phyloP scores from a whole-genome alignment of 2,797 vertebrate genomes.

The Pseudochirops corinnae region DNA sequence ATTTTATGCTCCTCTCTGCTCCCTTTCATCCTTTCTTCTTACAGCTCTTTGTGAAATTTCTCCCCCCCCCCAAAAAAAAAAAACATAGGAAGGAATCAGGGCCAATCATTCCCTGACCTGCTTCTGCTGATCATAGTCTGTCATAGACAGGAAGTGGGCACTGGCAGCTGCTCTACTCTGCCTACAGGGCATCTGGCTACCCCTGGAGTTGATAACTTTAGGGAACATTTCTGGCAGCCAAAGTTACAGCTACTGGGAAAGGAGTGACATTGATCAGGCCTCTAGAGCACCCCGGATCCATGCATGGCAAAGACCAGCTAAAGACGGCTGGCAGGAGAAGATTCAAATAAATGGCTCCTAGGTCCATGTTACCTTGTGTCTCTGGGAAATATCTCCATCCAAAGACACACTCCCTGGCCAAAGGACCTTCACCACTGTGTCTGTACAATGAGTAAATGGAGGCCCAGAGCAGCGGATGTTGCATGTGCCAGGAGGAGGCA shows the following conservation, averaged over 20 bases:
- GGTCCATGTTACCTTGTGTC: neutral
- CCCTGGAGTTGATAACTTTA: too few relatives aligned
- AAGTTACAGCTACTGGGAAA: neutral
- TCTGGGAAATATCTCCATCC: neutral
- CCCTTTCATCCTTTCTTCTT: constrained; percentile 81
- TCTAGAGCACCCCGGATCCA: neutral
- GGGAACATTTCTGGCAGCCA: too few relatives aligned
- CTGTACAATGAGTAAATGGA: neutral
- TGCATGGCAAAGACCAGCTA: neutral
- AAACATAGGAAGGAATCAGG: constrained; percentile 67
- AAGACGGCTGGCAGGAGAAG: neutral
- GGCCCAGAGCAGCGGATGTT: neutral
- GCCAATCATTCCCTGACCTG: neutral
- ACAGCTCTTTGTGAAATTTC: constrained; percentile 74
- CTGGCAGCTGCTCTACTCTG: neutral
- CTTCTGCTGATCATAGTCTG: neutral
- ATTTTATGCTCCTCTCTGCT: constrained; percentile 54
- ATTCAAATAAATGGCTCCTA: neutral
- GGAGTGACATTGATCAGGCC: neutral
- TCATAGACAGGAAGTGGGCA: neutral
- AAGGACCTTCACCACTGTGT: neutral
- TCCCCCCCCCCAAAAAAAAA: constrained; percentile 25
- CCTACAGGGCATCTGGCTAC: neutral
- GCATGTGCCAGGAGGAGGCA: neutral
- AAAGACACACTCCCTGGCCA: neutral